A percentile compares a stretch with the other conserved stretches of the same genome.
Evolutionary conservation across 2,113 vertebrate species (phyloP).

Genomic region (Peromyscus californicus): DNA sequence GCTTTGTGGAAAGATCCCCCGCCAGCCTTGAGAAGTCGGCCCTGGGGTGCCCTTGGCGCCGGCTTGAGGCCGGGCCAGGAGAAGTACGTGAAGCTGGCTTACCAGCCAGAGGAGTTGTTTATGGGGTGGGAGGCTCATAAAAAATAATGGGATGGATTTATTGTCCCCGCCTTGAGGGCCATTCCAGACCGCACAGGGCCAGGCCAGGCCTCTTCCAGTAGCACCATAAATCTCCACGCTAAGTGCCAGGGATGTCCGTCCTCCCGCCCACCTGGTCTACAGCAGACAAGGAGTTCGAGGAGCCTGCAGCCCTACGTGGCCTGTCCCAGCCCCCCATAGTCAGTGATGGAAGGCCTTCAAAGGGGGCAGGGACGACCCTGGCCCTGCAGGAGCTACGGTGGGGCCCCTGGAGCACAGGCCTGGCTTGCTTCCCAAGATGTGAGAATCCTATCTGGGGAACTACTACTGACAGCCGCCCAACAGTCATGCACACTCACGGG

Average conservation of each 20-base stretch:
- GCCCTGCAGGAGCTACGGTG: neutral
- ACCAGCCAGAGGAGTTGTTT: constrained; percentile 76
- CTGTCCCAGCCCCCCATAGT: neutral
- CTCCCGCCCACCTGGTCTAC: constrained; percentile 42
- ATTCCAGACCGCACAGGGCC: constrained; percentile 62
- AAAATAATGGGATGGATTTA: constrained; percentile 84
- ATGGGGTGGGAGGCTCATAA: constrained; percentile 82
- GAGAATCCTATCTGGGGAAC: neutral
- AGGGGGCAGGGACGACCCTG: neutral
- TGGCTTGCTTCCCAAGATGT: neutral
- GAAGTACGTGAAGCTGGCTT: constrained; percentile 65
- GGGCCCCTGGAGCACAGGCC: neutral
- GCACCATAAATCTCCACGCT: constrained; percentile 33
- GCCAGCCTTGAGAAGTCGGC: fast-evolving
- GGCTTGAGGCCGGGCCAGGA: constrained; percentile 59
- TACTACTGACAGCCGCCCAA: fast-evolving
- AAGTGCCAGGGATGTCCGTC: neutral
- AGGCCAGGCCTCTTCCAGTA: constrained; percentile 45
- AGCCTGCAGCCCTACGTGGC: neutral
- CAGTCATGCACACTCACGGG: neutral
- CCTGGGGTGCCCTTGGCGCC: neutral
- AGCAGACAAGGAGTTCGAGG: neutral
- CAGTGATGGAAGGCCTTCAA: neutral
- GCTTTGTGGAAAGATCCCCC: neutral
- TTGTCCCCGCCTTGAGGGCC: constrained; percentile 67